These are phyloP conservation scores for Endomychus coccineus DNA, from an alignment of 2,888 invertebrate species.

Conservation along the genomic window DNA sequence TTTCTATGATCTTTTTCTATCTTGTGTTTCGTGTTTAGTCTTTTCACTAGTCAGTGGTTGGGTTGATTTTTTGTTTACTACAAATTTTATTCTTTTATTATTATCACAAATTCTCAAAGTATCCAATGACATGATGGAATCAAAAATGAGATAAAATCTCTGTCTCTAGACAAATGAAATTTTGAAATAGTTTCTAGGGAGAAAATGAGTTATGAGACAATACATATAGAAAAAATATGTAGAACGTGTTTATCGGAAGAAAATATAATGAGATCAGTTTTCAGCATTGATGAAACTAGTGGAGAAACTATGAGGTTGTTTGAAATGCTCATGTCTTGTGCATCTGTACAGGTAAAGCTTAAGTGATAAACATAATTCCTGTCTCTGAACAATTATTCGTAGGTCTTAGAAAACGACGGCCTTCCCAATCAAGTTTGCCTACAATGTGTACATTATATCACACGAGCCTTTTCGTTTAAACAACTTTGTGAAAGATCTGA, in stretches of 20 bases:
- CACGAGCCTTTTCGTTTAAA: conserved; percentile 38
- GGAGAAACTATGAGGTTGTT: conserved; percentile 34
- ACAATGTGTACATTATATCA: conserved; percentile 39
- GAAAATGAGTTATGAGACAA: conserved; percentile 28
- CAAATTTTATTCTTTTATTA: too few species aligned
- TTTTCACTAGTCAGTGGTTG: too few species aligned
- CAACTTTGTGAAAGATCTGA: conserved; percentile 40
- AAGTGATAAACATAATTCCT: too few species aligned
- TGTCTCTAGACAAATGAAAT: too few species aligned
- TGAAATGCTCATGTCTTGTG: conserved; percentile 40
- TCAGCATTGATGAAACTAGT: conserved; percentile 33
- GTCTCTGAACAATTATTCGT: too few species aligned
- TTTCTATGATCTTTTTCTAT: too few species aligned
- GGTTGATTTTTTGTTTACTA: too few species aligned
- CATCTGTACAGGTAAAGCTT: conserved; percentile 38
- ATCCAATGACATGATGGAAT: too few species aligned
- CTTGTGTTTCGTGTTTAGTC: too few species aligned
- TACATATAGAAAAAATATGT: conserved; percentile 39
- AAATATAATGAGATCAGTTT: conserved; percentile 36
- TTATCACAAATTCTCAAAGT: too few species aligned
- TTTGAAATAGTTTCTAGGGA: conserved; percentile 1
- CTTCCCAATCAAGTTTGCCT: conserved; percentile 39
- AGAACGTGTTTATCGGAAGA: conserved; percentile 40
- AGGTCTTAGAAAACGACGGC: conserved; percentile 39
- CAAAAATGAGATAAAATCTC: too few species aligned